phyloP scores from a whole-genome alignment of 2,888 invertebrate species.

The Heliothis peltigera region DNA sequence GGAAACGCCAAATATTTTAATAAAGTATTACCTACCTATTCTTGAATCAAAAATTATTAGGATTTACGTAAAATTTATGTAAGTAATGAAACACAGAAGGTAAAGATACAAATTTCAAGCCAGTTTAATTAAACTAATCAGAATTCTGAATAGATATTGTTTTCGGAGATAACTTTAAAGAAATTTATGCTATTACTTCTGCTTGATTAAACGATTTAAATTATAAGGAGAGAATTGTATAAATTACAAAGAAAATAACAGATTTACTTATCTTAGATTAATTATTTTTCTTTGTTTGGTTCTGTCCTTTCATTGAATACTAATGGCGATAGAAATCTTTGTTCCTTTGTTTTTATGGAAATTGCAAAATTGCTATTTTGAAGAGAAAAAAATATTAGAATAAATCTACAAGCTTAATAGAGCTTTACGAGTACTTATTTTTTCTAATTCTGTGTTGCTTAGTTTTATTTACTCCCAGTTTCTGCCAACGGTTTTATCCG shows the following conservation, averaged over 20 bases:
- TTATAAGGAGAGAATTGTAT: constrained; percentile 27
- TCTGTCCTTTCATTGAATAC: constrained; percentile 9
- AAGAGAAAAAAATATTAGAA: background rate
- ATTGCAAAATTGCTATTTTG: background rate
- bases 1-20: background rate
- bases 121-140: constrained; percentile 44
- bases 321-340: constrained; percentile 13
- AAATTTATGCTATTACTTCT: constrained; percentile 40
- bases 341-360: background rate
- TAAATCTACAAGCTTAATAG: too few relatives aligned
- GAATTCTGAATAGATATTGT: constrained; percentile 35
- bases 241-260: constrained; percentile 33
- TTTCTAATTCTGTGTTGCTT: too few relatives aligned
- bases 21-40: constrained; percentile 12
- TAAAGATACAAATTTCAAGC: constrained; percentile 30
- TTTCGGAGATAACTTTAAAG: constrained; percentile 30
- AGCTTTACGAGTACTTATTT: too few relatives aligned
- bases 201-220: constrained; percentile 53
- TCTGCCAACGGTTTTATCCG: too few relatives aligned
- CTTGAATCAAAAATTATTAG: constrained; percentile 23
- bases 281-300: constrained; percentile 23
- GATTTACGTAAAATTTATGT: constrained; percentile 21
- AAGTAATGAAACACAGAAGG: constrained; percentile 40
- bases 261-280: constrained; percentile 38
- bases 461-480: too few relatives aligned